Percentiles rank a stretch among this genome's conserved stretches.
Conservation (phyloP, 2,888 invertebrate species). For the Subacronicta megacephala region DNA sequence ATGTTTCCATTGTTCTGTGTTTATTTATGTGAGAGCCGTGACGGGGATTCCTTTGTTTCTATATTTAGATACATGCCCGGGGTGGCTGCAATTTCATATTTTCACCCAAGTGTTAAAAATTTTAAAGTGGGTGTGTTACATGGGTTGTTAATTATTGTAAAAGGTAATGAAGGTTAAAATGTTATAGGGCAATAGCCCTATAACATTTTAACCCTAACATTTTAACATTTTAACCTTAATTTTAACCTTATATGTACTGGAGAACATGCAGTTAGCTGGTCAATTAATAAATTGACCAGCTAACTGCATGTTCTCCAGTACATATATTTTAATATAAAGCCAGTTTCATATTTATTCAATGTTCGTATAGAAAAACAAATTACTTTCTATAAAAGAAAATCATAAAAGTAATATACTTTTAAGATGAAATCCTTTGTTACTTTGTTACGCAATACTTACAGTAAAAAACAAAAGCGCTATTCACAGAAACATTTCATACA, state of each 20-base stretch:
- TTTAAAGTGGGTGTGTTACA: conserved; percentile 19
- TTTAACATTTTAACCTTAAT: no score
- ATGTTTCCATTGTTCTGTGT: conserved; percentile 32
- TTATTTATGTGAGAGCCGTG: conserved; percentile 39
- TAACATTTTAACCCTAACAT: no score
- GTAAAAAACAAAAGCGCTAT: conserved; percentile 21
- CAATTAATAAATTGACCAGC: no score
- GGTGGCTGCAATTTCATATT: conserved; percentile 32
- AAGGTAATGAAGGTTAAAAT: not conserved
- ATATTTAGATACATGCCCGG: conserved; percentile 37
- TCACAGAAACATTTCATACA: conserved; percentile 25
- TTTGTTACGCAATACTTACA: conserved; percentile 44
- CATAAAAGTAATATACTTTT: conserved; percentile 28
- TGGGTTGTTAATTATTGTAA: conserved; percentile 15
- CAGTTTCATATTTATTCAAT: no score
- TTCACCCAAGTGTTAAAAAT: conserved; percentile 14
- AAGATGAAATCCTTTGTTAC: conserved; percentile 39
- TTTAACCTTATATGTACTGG: no score
- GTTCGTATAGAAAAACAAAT: no score
- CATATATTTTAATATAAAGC: no score
- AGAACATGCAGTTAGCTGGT: no score
- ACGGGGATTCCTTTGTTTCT: conserved; percentile 43
- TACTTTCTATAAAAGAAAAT: no score
- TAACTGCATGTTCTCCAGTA: no score
- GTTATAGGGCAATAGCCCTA: no score